Base-by-base conservation (phyloP, 2,113 vertebrate species). In the Cavia porcellus region DNA sequence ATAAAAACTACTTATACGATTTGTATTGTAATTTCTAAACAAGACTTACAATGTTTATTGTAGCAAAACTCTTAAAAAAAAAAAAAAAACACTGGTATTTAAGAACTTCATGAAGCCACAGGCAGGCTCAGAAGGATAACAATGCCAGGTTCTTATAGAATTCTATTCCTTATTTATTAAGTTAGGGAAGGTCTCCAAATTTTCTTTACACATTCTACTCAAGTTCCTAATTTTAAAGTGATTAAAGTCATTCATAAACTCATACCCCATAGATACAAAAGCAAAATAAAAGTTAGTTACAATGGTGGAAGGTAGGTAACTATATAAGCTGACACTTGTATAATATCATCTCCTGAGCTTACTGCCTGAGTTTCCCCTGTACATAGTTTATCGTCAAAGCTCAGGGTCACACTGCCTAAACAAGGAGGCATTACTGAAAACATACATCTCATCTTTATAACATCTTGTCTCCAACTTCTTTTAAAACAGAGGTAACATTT, bases 1-100 rank as follows among this genome's bases (percentile, higher is more conserved):
- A 75, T 94, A 64, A 96, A 93, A 84, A 61, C 86, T 70, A 83
- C 87, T 96, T 96, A 59, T 92, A 52, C n/a, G 70, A 90, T n/a
- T 68, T 87, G 80, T 47, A 95, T 30, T 35, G n/a, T 74, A 47
- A 92, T 91, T 70, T 89, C 66, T 92, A 95, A 91, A 93, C 85
- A 97, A 97, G 42, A 92, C 13, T 89, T 72, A 96, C 12, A 81
- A 45, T 64, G 85, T 22, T 22, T 25, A 32, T 10, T 92, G 24
- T 13, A 74, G 87, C 45, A 92, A 59, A 95, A 95, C 80, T 62
- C 45, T 86, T 38, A 72, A 92, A 28, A 50, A 89, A 57, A 55
- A 89, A 72, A 92, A 35, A 50, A 89, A 57, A 55, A 89, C 0
- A 24, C 14, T n/a, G 64, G 30, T 35, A 90, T 14, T 81, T 80